Conservation (phyloP, 2,113 vertebrate species). For the Dipodomys merriami region DNA sequence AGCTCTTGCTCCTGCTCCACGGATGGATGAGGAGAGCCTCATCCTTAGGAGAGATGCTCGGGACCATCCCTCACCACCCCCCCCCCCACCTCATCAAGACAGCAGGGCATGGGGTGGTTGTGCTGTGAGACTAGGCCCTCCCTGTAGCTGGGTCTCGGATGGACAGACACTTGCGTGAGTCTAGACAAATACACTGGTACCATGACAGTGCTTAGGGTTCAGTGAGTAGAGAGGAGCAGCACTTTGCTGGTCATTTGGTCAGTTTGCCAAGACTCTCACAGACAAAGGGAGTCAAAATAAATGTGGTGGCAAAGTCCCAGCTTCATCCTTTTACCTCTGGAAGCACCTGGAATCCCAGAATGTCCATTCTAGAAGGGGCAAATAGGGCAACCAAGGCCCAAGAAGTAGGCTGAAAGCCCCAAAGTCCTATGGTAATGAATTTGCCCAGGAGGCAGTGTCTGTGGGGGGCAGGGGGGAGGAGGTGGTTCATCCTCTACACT, state of each 20-base stretch:
- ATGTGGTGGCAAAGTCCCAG: background rate
- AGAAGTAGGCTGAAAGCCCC: background rate
- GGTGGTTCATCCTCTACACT: background rate
- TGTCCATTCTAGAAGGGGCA: background rate
- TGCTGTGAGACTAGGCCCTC: background rate
- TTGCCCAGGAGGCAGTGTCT: too few species aligned
- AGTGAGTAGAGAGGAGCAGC: too few species aligned
- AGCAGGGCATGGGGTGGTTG: background rate
- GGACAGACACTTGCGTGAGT: background rate
- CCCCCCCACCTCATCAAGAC: background rate
- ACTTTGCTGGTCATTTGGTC: background rate
- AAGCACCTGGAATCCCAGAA: conserved; percentile 13
- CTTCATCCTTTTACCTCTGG: background rate
- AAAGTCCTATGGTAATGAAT: background rate
- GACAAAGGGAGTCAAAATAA: background rate
- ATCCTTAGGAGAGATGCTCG: background rate
- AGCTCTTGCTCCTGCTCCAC: background rate
- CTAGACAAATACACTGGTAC: background rate
- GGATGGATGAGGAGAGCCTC: fast-evolving
- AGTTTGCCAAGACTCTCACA: background rate
- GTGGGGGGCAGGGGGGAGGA: too few species aligned
- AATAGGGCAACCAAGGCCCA: background rate
- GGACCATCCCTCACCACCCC: background rate
- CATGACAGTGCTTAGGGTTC: background rate
- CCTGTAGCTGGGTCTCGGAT: background rate